Evolutionary conservation across 2,113 vertebrate species (phyloP), one percentile per base, ranked within the genome.

Genomic region (Grus americana): DNA sequence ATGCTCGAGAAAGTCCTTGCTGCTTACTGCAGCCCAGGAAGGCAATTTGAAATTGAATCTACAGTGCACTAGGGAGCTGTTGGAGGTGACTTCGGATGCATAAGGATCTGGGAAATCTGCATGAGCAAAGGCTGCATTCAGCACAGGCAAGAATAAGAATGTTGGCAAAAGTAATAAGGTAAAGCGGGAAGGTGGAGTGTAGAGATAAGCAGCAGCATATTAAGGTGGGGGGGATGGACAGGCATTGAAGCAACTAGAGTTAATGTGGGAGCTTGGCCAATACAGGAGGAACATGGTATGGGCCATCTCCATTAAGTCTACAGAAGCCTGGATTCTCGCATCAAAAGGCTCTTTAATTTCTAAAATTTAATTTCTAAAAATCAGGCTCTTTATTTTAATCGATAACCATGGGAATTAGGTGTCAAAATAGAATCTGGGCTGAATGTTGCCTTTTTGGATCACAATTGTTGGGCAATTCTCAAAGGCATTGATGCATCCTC

Each of bases 1-100:
- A 21, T 6, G 70, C 92, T 95, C 0, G 24, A 94, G 50, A 67
- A 92, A 66, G 46, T 79, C 84, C 11, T 30, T 66, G 46, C 66
- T 91, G 86, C 89, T 68, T 46, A 19, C 55, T 47, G 74, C 78
- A 87, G 79, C 72, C 55, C 42, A 47, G 84, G 81, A 90, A 73
- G 50, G 74, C 84, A 92, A 44, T 85, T 86, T 80, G 74, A 75
- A 84, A 85, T 73, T 52, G 47, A 79, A 95, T 95, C 26, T 91
- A 91, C 23, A 30, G 80, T 15, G 55, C 87, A 26, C 26, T 8
- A 26, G 94, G 94, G 93, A 91, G 91, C 86, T 78, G 6, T 87
- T 92, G 66, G 92, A 73, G 58, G 36, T 79, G 84, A 30, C 44
- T 72, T 52, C 79, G 66, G 54, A 59, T 79, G n/a, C 49, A 42